Percentiles rank a stretch among this genome's conserved stretches.
Conservation (phyloP, 2,113 vertebrate species). For the Trogon melanurus region DNA sequence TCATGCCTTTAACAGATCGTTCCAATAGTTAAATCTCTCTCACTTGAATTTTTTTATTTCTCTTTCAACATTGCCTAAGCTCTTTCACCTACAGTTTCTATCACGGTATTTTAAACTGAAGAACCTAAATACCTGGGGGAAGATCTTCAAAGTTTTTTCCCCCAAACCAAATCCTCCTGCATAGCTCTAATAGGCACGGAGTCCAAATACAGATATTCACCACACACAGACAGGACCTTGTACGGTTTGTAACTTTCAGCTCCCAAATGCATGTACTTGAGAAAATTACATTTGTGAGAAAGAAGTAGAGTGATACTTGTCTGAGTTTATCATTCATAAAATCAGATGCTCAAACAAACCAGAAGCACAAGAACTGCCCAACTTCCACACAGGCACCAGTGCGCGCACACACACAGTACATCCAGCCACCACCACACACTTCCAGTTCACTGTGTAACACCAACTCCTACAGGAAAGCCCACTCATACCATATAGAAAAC, state of each 20-base stretch:
- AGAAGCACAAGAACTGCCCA: not conserved
- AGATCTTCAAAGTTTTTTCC: not conserved
- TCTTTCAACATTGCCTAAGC: not conserved
- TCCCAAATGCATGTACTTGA: not conserved
- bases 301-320: not conserved
- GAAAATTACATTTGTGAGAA: not conserved
- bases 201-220: not conserved
- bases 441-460: not conserved
- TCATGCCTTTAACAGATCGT: not conserved
- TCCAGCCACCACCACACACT: not conserved
- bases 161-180: not conserved
- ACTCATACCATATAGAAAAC: not conserved
- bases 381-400: not conserved
- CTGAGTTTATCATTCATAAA: not conserved
- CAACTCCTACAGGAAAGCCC: not conserved
- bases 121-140: not conserved
- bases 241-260: not conserved
- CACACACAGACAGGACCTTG: not conserved
- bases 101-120: not conserved
- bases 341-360: not conserved
- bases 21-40: not conserved
- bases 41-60: not conserved
- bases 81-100: not conserved
- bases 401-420: not conserved
- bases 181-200: not conserved